Conservation (phyloP, 2,113 vertebrate species). For the Marmota monax region DNA sequence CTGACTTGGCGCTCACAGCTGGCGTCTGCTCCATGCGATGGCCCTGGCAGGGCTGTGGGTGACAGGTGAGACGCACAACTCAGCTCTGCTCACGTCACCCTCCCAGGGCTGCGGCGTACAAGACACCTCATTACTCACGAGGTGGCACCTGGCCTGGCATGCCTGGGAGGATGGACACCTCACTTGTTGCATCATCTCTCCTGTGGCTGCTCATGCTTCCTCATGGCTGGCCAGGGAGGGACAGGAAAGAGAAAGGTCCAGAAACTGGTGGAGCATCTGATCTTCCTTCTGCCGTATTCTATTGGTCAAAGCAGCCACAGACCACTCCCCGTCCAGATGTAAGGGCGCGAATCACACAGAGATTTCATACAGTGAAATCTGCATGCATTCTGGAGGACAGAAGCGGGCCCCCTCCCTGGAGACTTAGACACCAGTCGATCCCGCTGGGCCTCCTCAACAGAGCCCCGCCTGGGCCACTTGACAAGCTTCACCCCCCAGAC, state of each 20-base stretch:
- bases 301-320: not conserved
- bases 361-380: no score
- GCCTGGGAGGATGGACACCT: accelerated
- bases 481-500: not conserved
- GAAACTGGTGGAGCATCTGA: not conserved
- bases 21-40: accelerated
- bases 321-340: not conserved
- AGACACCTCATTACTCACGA: not conserved
- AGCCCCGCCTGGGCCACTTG: no score
- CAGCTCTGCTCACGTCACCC: not conserved
- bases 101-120: accelerated
- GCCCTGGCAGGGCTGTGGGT: accelerated
- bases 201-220: not conserved
- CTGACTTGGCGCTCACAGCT: not conserved
- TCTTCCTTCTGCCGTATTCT: not conserved
- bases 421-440: not conserved
- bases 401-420: not conserved
- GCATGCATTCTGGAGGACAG: not conserved
- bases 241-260: no score
- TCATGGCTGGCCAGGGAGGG: not conserved
- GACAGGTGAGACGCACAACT: not conserved
- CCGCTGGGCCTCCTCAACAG: not conserved
- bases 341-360: not conserved
- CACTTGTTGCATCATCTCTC: not conserved
- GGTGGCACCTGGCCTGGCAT: not conserved